Base-by-base conservation (phyloP, 2,113 vertebrate genomes). In the Cyprinodon tularosa region DNA sequence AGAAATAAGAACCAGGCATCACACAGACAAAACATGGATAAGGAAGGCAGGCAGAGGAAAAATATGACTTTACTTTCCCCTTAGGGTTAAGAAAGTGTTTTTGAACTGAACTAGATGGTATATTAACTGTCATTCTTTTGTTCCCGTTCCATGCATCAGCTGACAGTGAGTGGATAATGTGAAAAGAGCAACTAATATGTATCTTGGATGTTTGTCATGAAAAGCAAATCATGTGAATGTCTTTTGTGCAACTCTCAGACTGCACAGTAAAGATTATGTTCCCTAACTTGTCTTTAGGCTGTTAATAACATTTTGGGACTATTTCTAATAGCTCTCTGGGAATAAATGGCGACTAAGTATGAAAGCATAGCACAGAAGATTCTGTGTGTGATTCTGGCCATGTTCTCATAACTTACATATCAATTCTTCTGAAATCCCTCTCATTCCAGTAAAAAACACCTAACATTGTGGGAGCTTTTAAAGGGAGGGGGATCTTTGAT, bases 201-300 rank as follows among this genome's bases (percentile, higher is more conserved):
- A 72, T 74, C 64, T 65, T 47, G 17, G 50, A 68, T 69, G 76
- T 79, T 80, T 80, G 66, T 84, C 71, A 74, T 15, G 48, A 36
- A 66, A 68, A 74, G 82, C 22, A 48, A 53, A 60, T 73, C 84
- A 88, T 89, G 84, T 90, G 86, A 88, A 60, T 6, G 36, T 5
- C 37, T 84, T 73, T n/a, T 12, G 82, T 80, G 62, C 63, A 64
- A 59, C 62, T 67, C 36, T 68, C 15, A 68, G 22, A 47, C 62
- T 42, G 44, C 64, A 62, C 67, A 42, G 59, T 75, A 57, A 80
- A 80, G 81, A 78, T 80, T 0, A 57, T 77, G 78, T 81, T 50
- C 53, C 61, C 48, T 29, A 29, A 29, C 29, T 29, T 29, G 29
- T 29, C 29, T 29, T 29, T 29, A 29, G 29, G 29, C 29, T 29